Conservation (phyloP, 2,888 invertebrate genomes). For the Tenthredo livida region DNA sequence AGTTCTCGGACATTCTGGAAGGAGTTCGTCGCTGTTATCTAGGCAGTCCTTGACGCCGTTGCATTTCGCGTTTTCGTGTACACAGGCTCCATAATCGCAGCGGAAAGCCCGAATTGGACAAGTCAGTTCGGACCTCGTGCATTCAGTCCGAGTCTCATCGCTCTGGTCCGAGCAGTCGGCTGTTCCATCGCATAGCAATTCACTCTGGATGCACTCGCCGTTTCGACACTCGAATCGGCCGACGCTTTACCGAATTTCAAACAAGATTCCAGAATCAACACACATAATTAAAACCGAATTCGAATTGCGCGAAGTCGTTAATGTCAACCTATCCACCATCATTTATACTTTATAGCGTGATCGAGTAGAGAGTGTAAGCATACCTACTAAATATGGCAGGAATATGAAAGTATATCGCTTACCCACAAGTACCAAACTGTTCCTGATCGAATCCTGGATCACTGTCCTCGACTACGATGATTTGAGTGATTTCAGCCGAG, state of each 20-base stretch:
- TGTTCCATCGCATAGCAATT: conserved; percentile 78
- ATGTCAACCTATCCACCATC: background rate
- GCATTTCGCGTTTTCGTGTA: conserved; percentile 81
- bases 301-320: background rate
- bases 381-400: background rate
- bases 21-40: conserved; percentile 7
- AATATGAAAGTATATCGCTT: background rate
- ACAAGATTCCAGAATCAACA: background rate
- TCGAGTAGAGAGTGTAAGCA: background rate
- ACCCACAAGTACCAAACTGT: background rate
- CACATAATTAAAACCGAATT: background rate
- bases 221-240: conserved; percentile 69
- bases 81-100: conserved; percentile 83
- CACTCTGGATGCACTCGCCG: conserved; percentile 76
- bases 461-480: background rate
- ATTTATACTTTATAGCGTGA: background rate
- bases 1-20: conserved; percentile 27
- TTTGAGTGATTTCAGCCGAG: background rate
- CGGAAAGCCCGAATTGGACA: conserved; percentile 81
- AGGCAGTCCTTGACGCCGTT: conserved; percentile 71
- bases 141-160: conserved; percentile 76
- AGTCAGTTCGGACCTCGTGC: conserved; percentile 67
- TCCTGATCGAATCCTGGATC: background rate
- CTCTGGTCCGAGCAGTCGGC: conserved; percentile 78
- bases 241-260: conserved; percentile 13